Evolutionary conservation across 2,888 invertebrate genomes (phyloP).

Genomic region (Oithona nana): DNA sequence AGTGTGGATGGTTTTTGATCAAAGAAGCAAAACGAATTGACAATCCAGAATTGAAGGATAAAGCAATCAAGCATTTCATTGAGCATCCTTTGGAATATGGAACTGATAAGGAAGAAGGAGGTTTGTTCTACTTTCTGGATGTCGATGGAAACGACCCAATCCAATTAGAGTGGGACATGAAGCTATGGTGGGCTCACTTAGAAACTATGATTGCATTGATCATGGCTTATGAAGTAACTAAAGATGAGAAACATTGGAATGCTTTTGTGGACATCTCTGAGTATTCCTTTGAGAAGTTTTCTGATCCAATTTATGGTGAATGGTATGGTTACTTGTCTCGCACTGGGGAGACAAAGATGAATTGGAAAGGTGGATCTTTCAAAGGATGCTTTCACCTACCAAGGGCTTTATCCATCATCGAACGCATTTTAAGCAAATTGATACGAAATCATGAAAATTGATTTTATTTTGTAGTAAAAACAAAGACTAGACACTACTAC

Average conservation of each 20-base stretch:
- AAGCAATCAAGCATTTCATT: neutral
- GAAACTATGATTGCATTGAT: neutral
- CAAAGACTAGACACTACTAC: no score
- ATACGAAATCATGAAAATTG: neutral
- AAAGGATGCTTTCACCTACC: neutral
- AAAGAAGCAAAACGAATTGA: neutral
- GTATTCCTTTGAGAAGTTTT: neutral
- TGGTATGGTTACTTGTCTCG: neutral
- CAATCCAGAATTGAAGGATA: neutral
- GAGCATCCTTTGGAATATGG: neutral
- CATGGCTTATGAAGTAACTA: neutral
- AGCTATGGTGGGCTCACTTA: neutral
- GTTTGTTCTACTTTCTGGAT: neutral
- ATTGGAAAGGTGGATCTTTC: neutral
- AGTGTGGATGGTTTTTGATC: neutral
- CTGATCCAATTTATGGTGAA: neutral
- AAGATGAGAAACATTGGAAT: neutral
- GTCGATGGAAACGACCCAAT: neutral
- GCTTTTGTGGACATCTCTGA: neutral
- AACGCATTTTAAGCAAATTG: neutral
- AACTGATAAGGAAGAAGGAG: neutral
- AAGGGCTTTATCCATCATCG: neutral
- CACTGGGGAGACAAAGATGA: neutral
- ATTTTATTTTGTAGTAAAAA: neutral
- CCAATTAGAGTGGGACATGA: constrained; percentile 1